Conservation (phyloP, 2,113 vertebrate genomes). For the Oryzias javanicus region DNA sequence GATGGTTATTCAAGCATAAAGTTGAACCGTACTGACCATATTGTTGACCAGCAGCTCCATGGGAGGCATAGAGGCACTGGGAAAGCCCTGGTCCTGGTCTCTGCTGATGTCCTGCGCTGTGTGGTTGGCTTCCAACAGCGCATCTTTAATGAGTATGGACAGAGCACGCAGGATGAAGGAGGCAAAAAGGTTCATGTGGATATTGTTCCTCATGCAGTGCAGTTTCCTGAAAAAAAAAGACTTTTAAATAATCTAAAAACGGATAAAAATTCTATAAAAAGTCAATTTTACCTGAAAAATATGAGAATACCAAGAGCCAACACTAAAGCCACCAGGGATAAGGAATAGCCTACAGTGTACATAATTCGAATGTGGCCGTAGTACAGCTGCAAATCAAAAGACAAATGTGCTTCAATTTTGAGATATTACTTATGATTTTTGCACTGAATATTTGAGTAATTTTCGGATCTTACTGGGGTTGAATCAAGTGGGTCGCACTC, state of each 20-base stretch:
- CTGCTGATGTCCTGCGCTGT: conserved; percentile 55
- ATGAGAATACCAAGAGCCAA: conserved; percentile 89
- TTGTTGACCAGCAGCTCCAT: conserved; percentile 71
- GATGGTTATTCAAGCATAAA: too few species aligned
- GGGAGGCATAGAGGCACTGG: conserved; percentile 50
- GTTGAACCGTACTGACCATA: conserved; percentile 52
- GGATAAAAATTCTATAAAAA: neutral
- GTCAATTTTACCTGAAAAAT: conserved; percentile 84
- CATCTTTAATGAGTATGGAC: conserved; percentile 89
- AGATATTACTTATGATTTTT: neutral
- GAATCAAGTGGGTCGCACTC: conserved; percentile 79
- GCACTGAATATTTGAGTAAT: neutral
- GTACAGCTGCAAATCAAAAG: conserved; percentile 72
- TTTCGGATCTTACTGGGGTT: conserved; percentile 57
- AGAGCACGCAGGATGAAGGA: conserved; percentile 91
- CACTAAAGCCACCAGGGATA: conserved; percentile 87
- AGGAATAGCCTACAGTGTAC: conserved; percentile 94
- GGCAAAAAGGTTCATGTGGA: conserved; percentile 95
- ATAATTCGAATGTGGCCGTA: conserved; percentile 82
- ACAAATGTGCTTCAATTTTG: conserved; percentile 5
- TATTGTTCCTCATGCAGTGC: conserved; percentile 95
- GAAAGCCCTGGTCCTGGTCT: conserved; percentile 62
- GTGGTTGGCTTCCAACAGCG: conserved; percentile 69
- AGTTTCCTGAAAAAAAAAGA: conserved; percentile 80
- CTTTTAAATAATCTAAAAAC: neutral